Base-by-base conservation (phyloP, 2,113 vertebrate species). In the Nibea albiflora region DNA sequence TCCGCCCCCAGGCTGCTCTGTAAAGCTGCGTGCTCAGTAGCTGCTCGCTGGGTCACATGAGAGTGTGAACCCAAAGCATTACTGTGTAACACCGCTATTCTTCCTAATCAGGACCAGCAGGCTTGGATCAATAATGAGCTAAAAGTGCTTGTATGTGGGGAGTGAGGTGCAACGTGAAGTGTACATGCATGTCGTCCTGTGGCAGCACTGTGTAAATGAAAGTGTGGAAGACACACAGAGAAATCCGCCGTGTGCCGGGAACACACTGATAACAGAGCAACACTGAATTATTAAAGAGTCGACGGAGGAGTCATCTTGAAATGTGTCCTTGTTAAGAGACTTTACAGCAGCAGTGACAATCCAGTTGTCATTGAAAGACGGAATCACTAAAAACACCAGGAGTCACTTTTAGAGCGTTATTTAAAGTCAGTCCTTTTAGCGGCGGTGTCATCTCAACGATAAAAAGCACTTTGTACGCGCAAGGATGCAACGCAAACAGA, bases 241-340 rank as follows among this genome's bases (percentile, higher is more conserved):
- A 80, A 78, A 73, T 80, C 11, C 67, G 53, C 67, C 70, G 66
- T 54, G 28, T 78, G 66, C 69, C 53, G 5, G 10, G 53, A 61
- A 75, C 63, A 89, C 67, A 80, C 2, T n/a, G 14, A 74, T 71
- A 81, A 83, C 73, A 86, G 82, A 84, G 73, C 70, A 76, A 76
- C 82, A 44, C 79, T 92, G 89, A 91, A 91, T 91, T 81, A 93
- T 91, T 90, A 28, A 91, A 78, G 58, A 82, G 69, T 67, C 20
- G 12, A 54, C 74, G 71, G 72, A 76, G 56, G 72, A 76, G 56
- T 89, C 75, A 62, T 85, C 76, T 74, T 76, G 63, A 76, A 88
- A 75, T 81, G 65, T 65, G 80, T 83, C 80, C 84, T 84, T 88
- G 83, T 89, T 85, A 86, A 80, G 57, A 86, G 63, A 79, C 52